phyloP scores from a whole-genome alignment of 2,888 invertebrate species.

The Podotricha telesiphe region DNA sequence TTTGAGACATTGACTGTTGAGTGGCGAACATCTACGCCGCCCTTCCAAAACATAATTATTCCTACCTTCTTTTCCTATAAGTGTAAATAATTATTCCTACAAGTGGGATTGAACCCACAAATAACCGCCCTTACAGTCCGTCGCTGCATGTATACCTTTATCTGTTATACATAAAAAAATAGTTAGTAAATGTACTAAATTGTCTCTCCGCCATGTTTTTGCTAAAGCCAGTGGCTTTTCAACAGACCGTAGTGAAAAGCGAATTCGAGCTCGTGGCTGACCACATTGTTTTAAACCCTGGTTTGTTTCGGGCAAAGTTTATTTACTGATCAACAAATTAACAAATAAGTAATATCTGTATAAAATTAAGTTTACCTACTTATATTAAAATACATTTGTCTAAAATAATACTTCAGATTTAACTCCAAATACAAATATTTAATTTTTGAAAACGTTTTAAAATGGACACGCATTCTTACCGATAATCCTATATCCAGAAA shows the following conservation, averaged over 20 bases:
- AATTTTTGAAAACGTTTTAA: too few species aligned
- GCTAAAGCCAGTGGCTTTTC: constrained; percentile 7
- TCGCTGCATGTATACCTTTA: too few species aligned
- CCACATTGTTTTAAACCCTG: constrained; percentile 5
- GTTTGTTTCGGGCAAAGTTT: constrained; percentile 4
- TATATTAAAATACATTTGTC: too few species aligned
- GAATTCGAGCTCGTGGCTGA: constrained; percentile 12
- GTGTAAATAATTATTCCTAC: too few species aligned
- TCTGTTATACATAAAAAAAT: background rate
- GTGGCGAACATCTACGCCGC: too few species aligned
- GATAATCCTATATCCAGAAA: too few species aligned
- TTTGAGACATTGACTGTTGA: too few species aligned
- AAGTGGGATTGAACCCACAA: too few species aligned
- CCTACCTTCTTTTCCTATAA: too few species aligned
- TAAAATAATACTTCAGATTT: background rate
- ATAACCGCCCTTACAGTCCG: too few species aligned
- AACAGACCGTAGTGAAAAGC: constrained; percentile 9
- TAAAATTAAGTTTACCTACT: background rate
- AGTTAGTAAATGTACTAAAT: background rate
- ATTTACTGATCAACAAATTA: constrained; percentile 5
- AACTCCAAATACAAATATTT: background rate
- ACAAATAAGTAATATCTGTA: background rate
- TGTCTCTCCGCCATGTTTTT: constrained; percentile 9
- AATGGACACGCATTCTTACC: too few species aligned
- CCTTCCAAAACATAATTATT: too few species aligned